These are phyloP conservation scores for Drosophila malerkotliana DNA, from an alignment of 1,140 invertebrate genomes.

Conservation along the genomic window DNA sequence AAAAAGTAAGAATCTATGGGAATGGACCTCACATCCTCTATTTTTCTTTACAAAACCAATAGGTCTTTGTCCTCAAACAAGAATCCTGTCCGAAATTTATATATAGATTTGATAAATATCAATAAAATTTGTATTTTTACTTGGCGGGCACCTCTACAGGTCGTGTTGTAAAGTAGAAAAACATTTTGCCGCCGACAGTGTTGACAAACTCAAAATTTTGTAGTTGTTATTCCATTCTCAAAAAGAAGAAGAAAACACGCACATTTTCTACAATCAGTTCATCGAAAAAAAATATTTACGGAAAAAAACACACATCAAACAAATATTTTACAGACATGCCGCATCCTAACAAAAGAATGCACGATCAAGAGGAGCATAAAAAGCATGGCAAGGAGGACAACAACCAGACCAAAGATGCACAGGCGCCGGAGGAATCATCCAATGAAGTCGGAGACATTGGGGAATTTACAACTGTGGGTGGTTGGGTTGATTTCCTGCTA, in stretches of 20 bases:
- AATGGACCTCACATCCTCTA: too few species aligned
- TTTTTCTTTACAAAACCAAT: too few species aligned
- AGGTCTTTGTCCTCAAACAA: too few species aligned
- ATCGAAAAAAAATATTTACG: conserved; percentile 19
- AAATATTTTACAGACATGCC: conserved; percentile 22
- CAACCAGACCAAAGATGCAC: neutral
- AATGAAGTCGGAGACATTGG: conserved; percentile 14
- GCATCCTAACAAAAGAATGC: conserved; percentile 35
- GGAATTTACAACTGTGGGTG: conserved; percentile 56
- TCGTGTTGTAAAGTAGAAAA: conserved; percentile 28
- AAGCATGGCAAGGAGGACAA: neutral
- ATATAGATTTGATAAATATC: conserved; percentile 17
- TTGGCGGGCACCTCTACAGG: conserved; percentile 3
- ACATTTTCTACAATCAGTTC: conserved; percentile 60
- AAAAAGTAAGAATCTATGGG: too few species aligned
- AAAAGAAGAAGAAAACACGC: conserved; percentile 69
- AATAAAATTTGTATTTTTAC: neutral
- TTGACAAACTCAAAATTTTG: conserved; percentile 68
- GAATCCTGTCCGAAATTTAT: neutral
- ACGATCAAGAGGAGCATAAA: conserved; percentile 3
- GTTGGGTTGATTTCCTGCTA: too few species aligned
- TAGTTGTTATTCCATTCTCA: conserved; percentile 55
- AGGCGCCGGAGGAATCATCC: neutral
- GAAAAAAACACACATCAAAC: conserved; percentile 11
- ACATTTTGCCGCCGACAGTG: conserved; percentile 53